These are phyloP conservation scores for Dryobotodes eremita DNA, from an alignment of 2,888 invertebrate genomes.

Conservation along the genomic window DNA sequence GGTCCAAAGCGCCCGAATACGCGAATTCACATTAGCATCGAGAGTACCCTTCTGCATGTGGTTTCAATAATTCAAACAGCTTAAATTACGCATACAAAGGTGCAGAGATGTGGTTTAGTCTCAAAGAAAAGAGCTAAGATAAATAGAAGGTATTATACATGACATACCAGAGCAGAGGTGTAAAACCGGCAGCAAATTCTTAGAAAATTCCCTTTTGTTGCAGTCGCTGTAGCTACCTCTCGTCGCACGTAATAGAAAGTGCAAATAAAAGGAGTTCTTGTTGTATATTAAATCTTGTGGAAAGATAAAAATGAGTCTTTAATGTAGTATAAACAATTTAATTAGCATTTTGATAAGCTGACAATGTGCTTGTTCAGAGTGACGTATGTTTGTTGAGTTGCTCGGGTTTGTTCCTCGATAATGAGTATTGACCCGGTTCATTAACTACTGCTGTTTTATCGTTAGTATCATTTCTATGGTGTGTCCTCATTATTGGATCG, in stretches of 20 bases:
- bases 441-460: conserved; percentile 61
- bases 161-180: conserved; percentile 52
- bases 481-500: conserved; percentile 41
- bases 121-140: conserved; percentile 54
- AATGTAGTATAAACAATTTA: conserved; percentile 60
- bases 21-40: conserved; percentile 45
- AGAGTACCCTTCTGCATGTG: conserved; percentile 25
- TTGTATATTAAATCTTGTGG: conserved; percentile 57
- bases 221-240: conserved; percentile 24
- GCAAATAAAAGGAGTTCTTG: conserved; percentile 49
- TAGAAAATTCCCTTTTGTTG: conserved; percentile 54
- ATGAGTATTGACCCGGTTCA: conserved; percentile 59
- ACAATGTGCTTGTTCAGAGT: conserved; percentile 60
- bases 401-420: conserved; percentile 65
- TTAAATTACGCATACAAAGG: conserved; percentile 46
- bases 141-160: conserved; percentile 52
- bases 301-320: conserved; percentile 57
- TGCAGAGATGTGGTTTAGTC: conserved; percentile 45
- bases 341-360: conserved; percentile 63
- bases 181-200: conserved; percentile 54
- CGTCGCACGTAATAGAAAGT: conserved; percentile 34
- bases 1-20: conserved; percentile 44
- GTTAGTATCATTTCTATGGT: conserved; percentile 59
- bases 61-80: conserved; percentile 47
- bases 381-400: conserved; percentile 55